Base-by-base conservation (phyloP, 2,888 invertebrate genomes). In the Drosophila colorata region DNA sequence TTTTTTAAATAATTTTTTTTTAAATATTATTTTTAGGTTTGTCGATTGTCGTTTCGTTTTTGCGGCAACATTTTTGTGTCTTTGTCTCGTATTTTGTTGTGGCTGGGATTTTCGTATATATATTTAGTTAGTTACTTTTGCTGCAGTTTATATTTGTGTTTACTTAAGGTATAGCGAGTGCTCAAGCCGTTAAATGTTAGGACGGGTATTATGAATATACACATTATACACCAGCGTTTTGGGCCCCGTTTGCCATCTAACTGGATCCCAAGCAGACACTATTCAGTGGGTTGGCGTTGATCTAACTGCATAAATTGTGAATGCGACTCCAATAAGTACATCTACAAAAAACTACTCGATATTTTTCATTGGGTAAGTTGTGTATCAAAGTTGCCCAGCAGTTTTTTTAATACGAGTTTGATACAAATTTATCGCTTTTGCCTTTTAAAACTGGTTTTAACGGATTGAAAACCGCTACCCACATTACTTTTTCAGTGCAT, bases 21-120 rank as follows among this genome's bases (percentile, higher is more conserved):
- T 20, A n/a, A n/a, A n/a, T 37, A 6, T 41, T 53, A 9, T 28
- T 46, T 49, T 68, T 65, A 14, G 37, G 48, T 44, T 74, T 80
- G 37, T 80, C 78, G 80, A 80, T 80, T 80, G 80, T 80, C 80
- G 61, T 65, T 78, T 80, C 60, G 68, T 80, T 78, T 33, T 76
- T 69, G 58, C 61, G 67, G 75, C 59, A 74, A 61, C 64, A 68
- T 53, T 59, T 67, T 41, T 57, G 70, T 70, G 48, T 66, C 43
- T 57, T 72, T 55, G 61, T 64, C 57, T 69, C 41, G 48, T 72
- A 58, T 61, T 69, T 69, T 69, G 31, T 51, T 44, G 58, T 70
- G 78, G 47, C 69, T 72, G 69, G 59, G 76, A 71, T 80, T 56
- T 74, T 81, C 56, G 71, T 74, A 63, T 51, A 80, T 47, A 25